Conservation (phyloP, 1,140 invertebrate species). For the Scaptomyza montana region DNA sequence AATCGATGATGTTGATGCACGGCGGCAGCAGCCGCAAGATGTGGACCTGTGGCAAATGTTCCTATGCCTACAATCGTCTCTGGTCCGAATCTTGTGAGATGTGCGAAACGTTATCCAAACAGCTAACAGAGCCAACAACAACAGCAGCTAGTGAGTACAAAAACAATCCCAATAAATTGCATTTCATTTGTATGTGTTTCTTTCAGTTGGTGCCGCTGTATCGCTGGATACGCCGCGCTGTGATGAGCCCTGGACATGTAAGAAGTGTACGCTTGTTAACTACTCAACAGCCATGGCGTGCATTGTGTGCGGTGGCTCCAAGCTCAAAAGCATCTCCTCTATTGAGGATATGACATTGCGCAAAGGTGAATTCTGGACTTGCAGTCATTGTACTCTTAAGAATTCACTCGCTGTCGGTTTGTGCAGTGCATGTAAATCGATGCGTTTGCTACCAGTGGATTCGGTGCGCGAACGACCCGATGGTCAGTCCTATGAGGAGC, state of each 20-base stretch:
- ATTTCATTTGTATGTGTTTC: not conserved
- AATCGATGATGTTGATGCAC: conserved; percentile 51
- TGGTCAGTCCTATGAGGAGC: conserved; percentile 67
- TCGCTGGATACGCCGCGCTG: conserved; percentile 30
- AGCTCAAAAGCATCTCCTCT: conserved; percentile 87
- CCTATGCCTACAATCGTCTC: conserved; percentile 93
- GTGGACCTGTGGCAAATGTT: conserved; percentile 94
- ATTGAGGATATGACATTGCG: conserved; percentile 88
- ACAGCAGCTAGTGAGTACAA: conserved; percentile 2
- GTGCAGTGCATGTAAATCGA: conserved; percentile 91
- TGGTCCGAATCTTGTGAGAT: conserved; percentile 91
- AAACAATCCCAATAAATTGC: not conserved
- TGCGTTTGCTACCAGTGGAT: conserved; percentile 64
- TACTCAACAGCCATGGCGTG: conserved; percentile 88
- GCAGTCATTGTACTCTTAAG: conserved; percentile 91
- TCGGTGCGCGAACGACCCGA: conserved; percentile 65
- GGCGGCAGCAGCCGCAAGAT: conserved; percentile 85
- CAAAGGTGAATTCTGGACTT: conserved; percentile 91
- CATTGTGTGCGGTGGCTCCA: conserved; percentile 92
- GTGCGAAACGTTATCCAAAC: conserved; percentile 88
- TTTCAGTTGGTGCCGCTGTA: conserved; percentile 2
- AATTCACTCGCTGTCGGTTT: conserved; percentile 89
- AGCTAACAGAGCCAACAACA: conserved; percentile 10
- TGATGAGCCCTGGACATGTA: conserved; percentile 90
- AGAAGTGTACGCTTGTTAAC: conserved; percentile 94